phyloP scores from a whole-genome alignment of 35 echinoderm and acorn worm genomes.

The Heliocidaris erythrogramma region DNA sequence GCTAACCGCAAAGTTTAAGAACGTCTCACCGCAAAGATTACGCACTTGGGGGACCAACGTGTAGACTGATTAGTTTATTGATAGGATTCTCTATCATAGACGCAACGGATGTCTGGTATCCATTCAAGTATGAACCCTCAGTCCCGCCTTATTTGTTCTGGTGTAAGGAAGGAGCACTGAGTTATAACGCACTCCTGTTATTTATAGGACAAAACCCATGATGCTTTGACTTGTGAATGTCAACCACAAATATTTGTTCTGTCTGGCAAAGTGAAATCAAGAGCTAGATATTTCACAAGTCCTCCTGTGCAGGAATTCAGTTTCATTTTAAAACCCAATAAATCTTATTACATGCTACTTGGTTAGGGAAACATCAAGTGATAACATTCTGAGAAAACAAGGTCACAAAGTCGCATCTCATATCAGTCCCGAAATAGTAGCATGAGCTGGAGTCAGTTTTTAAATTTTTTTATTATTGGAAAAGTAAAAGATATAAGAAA shows the following conservation, averaged over 20 bases:
- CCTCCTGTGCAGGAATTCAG: background rate
- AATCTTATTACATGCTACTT: background rate
- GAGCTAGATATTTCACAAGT: background rate
- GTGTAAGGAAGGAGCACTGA: background rate
- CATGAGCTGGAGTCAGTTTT: too few species aligned
- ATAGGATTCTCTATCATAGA: background rate
- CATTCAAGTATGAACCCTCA: background rate
- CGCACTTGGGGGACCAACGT: background rate
- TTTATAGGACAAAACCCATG: background rate
- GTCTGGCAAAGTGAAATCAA: background rate
- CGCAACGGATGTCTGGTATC: background rate
- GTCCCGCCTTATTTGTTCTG: background rate
- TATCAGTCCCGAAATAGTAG: too few species aligned
- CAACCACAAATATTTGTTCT: background rate
- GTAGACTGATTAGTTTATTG: background rate
- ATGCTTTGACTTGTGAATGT: background rate
- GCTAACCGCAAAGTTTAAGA: conserved; percentile 2
- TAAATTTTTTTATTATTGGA: too few species aligned
- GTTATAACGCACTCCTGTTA: background rate
- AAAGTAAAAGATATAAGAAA: too few species aligned
- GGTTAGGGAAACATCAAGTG: background rate
- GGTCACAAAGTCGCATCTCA: too few species aligned
- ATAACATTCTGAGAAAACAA: background rate
- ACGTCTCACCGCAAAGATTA: conserved; percentile 9
- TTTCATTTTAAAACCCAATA: background rate